These are phyloP conservation scores for Drosophila sp. DNA, from an alignment of 1,140 invertebrate genomes.

Conservation along the genomic window DNA sequence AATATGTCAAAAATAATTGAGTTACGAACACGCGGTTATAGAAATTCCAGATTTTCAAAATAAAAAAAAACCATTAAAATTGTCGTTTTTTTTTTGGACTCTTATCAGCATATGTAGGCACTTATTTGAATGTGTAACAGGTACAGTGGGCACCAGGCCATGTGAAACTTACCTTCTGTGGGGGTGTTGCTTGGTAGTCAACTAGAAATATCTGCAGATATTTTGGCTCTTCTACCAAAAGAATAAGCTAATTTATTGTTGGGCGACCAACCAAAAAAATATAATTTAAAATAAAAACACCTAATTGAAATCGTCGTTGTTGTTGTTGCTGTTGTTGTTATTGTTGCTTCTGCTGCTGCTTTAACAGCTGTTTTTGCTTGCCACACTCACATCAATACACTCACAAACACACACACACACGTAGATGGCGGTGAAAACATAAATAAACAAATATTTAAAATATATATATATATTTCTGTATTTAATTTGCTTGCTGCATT, in stretches of 20 bases:
- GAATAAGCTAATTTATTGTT: not conserved
- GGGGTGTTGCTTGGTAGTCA: not conserved
- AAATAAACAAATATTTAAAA: constrained; percentile 59
- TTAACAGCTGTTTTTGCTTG: constrained; percentile 67
- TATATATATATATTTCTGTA: constrained; percentile 31
- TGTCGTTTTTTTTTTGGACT: not conserved
- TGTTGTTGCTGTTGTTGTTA: constrained; percentile 23
- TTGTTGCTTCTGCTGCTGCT: constrained; percentile 48
- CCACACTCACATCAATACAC: constrained; percentile 36
- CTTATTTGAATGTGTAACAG: not conserved
- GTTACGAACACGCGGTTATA: too few relatives aligned
- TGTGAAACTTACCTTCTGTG: not conserved
- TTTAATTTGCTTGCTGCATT: constrained; percentile 59
- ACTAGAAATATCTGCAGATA: not conserved
- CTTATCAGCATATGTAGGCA: not conserved
- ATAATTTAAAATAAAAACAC: not conserved
- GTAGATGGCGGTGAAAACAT: constrained; percentile 35
- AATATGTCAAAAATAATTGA: not conserved
- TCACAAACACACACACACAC: constrained; percentile 25
- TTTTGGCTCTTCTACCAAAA: constrained; percentile 1
- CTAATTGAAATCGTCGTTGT: constrained; percentile 1
- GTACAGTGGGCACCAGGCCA: not conserved
- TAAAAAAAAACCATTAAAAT: too few relatives aligned
- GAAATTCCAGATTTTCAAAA: too few relatives aligned
- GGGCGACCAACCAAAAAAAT: not conserved